Percentiles rank a stretch among this genome's conserved stretches.
phyloP scores from a whole-genome alignment of 2,797 vertebrate species.

The Perdix hodgsoniae region DNA sequence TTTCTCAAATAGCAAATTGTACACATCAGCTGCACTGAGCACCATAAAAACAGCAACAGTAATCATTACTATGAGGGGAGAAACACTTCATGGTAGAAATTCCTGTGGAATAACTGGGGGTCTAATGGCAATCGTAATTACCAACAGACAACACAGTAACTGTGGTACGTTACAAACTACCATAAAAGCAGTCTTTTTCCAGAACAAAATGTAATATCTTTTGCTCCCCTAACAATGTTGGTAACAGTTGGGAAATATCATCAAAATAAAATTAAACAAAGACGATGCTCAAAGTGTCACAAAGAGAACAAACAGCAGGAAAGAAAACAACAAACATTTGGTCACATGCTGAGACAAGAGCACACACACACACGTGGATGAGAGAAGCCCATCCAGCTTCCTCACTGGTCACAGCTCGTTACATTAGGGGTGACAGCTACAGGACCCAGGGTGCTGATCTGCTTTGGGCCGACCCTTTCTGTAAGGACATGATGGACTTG shows the following conservation, averaged over 20 bases:
- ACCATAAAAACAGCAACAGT: background rate
- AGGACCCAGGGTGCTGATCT: background rate
- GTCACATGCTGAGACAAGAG: too few species aligned
- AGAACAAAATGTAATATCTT: background rate
- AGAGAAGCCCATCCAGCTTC: background rate
- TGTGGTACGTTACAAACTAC: background rate
- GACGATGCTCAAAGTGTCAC: background rate
- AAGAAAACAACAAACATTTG: background rate
- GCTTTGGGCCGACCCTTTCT: background rate
- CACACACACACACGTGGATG: rapidly evolving
- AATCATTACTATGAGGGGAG: background rate
- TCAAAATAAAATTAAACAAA: background rate
- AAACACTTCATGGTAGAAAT: background rate
- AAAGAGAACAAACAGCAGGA: background rate
- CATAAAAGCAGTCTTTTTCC: background rate
- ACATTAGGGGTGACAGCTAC: background rate
- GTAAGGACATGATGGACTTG: background rate
- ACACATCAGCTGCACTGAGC: background rate
- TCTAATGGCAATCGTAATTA: background rate
- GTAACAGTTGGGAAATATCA: background rate
- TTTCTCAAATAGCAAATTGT: background rate
- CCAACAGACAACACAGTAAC: background rate
- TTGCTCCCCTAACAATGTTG: background rate
- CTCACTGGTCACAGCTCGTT: background rate
- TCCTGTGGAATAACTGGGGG: background rate